Evolutionary conservation across 2,113 vertebrate species (phyloP).

Genomic region (Smithornis capensis): DNA sequence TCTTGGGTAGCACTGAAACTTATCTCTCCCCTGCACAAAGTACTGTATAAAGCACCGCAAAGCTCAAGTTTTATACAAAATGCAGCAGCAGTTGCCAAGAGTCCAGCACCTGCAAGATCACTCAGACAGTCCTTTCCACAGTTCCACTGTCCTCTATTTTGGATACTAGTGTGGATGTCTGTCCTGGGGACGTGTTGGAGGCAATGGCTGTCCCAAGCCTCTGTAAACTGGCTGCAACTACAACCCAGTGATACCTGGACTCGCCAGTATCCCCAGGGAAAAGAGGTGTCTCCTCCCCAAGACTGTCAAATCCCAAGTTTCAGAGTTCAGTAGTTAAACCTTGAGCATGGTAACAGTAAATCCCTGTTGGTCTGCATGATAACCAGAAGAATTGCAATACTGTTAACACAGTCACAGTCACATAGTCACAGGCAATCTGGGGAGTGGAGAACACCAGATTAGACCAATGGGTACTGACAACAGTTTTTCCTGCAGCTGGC

Average conservation of each 20-base stretch:
- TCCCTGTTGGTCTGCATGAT: background rate
- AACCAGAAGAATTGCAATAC: background rate
- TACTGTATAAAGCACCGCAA: background rate
- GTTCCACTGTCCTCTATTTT: background rate
- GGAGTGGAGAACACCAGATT: background rate
- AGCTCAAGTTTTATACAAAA: background rate
- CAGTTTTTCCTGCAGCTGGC: background rate
- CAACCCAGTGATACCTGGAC: background rate
- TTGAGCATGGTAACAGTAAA: background rate
- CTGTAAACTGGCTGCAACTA: background rate
- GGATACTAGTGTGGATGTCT: fast-evolving
- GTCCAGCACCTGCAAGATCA: background rate
- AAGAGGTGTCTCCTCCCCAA: background rate
- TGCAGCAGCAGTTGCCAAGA: background rate
- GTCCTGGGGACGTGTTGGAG: background rate
- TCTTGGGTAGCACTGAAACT: background rate
- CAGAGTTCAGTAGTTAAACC: background rate
- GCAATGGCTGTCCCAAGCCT: background rate
- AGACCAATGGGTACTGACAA: background rate
- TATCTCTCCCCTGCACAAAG: background rate
- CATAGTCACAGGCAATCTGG: background rate
- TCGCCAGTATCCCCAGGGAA: background rate
- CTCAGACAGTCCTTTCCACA: background rate
- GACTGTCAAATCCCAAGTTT: background rate
- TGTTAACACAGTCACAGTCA: background rate